Percentiles rank a stretch among this genome's conserved stretches.
These are phyloP conservation scores for Chrysaora quinquecirrha DNA, from an alignment of 30 jellyfish, hydroid and myxozoan genomes.

Conservation along the genomic window DNA sequence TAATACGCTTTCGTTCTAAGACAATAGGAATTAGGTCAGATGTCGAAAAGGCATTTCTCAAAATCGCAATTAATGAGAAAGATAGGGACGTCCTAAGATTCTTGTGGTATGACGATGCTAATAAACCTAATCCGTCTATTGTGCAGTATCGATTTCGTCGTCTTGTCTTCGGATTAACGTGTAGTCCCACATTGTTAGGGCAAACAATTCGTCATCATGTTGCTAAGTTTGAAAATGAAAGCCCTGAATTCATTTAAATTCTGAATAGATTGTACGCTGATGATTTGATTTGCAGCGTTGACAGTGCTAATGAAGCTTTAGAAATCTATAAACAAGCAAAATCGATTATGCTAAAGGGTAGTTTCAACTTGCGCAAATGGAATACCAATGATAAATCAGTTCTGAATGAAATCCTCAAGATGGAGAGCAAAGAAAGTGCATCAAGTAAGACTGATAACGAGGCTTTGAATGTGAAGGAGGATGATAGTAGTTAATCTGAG, in stretches of 20 bases:
- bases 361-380: conserved; percentile 46
- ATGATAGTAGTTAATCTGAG: conserved; percentile 28
- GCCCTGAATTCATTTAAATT: not conserved
- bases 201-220: conserved; percentile 24
- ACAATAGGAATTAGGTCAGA: conserved; percentile 23
- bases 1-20: conserved; percentile 22
- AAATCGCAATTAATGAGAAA: not conserved
- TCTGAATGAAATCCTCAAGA: not conserved
- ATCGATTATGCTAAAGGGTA: conserved; percentile 19
- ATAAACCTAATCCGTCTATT: conserved; percentile 19
- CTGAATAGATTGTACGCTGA: conserved; percentile 15
- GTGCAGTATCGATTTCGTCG: conserved; percentile 40
- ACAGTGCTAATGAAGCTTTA: conserved; percentile 5
- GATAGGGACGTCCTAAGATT: conserved; percentile 22
- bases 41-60: conserved; percentile 31
- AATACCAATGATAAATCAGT: conserved; percentile 3
- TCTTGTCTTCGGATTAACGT: conserved; percentile 18
- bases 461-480: conserved; percentile 6
- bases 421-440: not conserved
- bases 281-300: conserved; percentile 3
- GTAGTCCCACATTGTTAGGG: conserved; percentile 46
- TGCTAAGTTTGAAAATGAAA: not conserved
- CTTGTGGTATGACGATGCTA: conserved; percentile 25
- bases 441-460: not conserved
- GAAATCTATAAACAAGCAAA: conserved; percentile 25